Evolutionary conservation across 2,888 invertebrate species (phyloP).

Genomic region (Heliconius charithonia): DNA sequence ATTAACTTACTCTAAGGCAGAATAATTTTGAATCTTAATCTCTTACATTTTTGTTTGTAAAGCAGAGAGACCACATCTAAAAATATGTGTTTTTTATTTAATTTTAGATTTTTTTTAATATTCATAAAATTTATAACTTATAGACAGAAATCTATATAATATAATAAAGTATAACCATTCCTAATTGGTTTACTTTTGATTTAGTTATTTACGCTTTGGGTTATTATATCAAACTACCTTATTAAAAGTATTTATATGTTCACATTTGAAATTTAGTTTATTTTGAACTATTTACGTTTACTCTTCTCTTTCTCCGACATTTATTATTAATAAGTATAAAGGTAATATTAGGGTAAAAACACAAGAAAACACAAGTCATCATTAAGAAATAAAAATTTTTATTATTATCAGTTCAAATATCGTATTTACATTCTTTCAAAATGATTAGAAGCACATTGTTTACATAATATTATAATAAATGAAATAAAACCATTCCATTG

Average conservation of each 20-base stretch:
- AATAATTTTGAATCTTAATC: not conserved
- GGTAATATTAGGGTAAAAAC: not conserved
- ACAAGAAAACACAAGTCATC: constrained; percentile 58
- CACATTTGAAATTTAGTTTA: too few relatives aligned
- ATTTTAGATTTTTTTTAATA: too few relatives aligned
- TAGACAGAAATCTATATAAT: not conserved
- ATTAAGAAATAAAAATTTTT: constrained; percentile 83
- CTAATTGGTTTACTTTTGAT: too few relatives aligned
- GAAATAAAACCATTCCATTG: constrained; percentile 62
- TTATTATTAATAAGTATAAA: not conserved
- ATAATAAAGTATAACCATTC: too few relatives aligned
- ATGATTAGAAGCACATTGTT: constrained; percentile 83
- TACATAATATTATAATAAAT: constrained; percentile 70
- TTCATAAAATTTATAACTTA: not conserved
- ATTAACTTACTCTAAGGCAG: not conserved
- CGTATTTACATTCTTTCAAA: constrained; percentile 83
- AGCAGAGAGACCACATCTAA: too few relatives aligned
- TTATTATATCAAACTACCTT: too few relatives aligned
- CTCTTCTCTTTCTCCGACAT: too few relatives aligned
- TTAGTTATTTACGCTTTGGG: too few relatives aligned
- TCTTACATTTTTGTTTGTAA: too few relatives aligned
- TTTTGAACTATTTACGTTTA: too few relatives aligned
- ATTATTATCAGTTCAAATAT: constrained; percentile 85
- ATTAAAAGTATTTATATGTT: too few relatives aligned
- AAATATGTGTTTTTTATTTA: too few relatives aligned